Evolutionary conservation across 2,797 vertebrate species (phyloP), one percentile per base, ranked within the genome.

Genomic region (Trachops cirrhosus): DNA sequence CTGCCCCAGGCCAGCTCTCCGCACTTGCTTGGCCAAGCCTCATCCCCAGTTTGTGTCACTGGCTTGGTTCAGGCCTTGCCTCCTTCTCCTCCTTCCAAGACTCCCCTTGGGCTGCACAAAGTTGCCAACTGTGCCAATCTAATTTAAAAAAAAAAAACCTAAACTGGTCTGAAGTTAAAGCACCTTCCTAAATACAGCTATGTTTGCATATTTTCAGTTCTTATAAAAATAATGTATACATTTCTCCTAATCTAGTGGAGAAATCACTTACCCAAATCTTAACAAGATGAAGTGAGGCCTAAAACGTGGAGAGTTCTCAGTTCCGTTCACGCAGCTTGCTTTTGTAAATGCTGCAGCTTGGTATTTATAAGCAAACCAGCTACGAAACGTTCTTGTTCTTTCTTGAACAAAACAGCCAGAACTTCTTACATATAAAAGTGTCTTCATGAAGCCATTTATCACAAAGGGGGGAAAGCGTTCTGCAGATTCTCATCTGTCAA

Each of bases 221-320:
- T 62, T 91, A 11, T n/a, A 91, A 94, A 94, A 92, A 62, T 73
- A 92, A 94, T 70, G 46, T 7, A 57, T 19, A 86, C 57, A 71
- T 62, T 78, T 74, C 34, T 88, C 88, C 44, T 77, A 68, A 52
- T 86, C 74, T 79, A 26, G 34, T 9, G 11, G 86, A 64, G 79
- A 84, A 92, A 92, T 54, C 39, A 54, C 78, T 77, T 82, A 77
- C 11, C 44, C 68, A 82, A 44, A 84, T 62, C 71, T 84, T 89
- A 70, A 95, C 22, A 79, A 83, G 85, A 89, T 68, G 68, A 91
- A 70, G 19, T 19, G 34, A 87, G 18, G 41, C 34, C 80, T 95
- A 39, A 68, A 75, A 83, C 8, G 12, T 2, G 37, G 41, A 54
- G 52, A 86, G 48, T 64, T 52, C 57, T 84, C 39, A 44, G 50